Evolutionary conservation across 37 sponge, comb jelly and placozoan genomes (phyloP), one percentile per base, ranked within the genome.

Genomic region (Oscarella lobularis): DNA sequence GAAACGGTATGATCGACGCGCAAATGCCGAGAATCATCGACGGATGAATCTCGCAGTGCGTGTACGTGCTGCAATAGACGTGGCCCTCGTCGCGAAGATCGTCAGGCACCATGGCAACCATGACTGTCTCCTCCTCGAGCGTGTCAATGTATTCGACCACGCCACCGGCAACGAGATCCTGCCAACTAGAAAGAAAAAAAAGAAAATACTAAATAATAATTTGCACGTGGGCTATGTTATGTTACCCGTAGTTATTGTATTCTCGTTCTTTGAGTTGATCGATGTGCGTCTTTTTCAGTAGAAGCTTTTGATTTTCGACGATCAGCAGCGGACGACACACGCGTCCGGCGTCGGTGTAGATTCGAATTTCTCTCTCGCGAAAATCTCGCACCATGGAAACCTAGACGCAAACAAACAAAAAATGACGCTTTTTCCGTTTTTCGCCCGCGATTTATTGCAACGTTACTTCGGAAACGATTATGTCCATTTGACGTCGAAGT

Each of bases 141-240:
- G 92, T 91, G 77, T 98, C 99, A 39, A 98, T 94, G 74, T 98
- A 98, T 75, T 98, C 99, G n/a, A 98, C 99, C 66, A 98, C 87
- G 38, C 99, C 99, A 14, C 80, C 89, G 3, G 90, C 90, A 37
- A 98, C 90, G 67, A 98, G 83, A 33, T 94, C 99, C 79, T 98
- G 99, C 99, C 99, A 98, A 39, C 94, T 88, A 60, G 6, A 54
- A 20, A 48, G 60, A 20, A 9, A 48, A 48, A 20, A 48, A 9
- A 48, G 60, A 48, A 48, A 48, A 20, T 31, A 70, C 20, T 70
- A 14, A 14, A 31, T 70, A 27, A 70, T 70, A 27, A 70, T 70
- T 9, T 27, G 20, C 9, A 29, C 31, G 31, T 70, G 31, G 14
- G n/a, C n/a, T n/a, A n/a, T n/a, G n/a, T n/a, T n/a, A n/a, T n/a